Evolutionary conservation across 1,140 invertebrate species (phyloP), one percentile per base, ranked within the genome.

Genomic region (Bombus ignitus): DNA sequence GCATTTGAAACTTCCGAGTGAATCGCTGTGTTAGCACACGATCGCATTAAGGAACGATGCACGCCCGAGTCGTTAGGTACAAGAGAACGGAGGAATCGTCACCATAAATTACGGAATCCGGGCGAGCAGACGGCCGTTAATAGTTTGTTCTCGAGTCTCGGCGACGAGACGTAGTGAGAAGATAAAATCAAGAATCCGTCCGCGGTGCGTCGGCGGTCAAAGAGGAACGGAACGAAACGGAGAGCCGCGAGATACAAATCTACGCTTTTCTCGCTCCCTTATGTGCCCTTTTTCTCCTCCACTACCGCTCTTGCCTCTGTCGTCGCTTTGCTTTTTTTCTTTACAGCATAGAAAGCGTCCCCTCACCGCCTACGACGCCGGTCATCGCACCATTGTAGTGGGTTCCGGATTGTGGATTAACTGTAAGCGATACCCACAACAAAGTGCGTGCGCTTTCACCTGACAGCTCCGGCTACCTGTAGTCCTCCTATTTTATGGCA

Each of bases 81-180:
- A 76, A 89, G 65, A 68, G 57, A 78, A 78, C 74, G 73, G 32
- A 70, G 68, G 73, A 88, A 89, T 89, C 88, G 88, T 91, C 90
- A 85, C 70, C 72, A 80, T 82, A 89, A 87, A 91, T 91, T 89
- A 89, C 73, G 68, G 82, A 89, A 91, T 91, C 85, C 82, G 78
- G 59, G n/a, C 87, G 66, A 57, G 76, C 83, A 81, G 87, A 84
- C 76, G 78, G 75, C 47, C 66, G 81, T 91, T 86, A 90, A 91
- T 88, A 79, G 81, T 91, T 90, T 88, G 83, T 88, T 89, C 88
- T 89, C 79, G 81, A 74, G 72, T 87, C 57, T 70, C 44, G 10
- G 39, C 70, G 87, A 82, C 62, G 66, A 82, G 65, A 82, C 77
- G 75, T 76, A 65, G 75, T 72, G 42, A 68, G 70, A 76, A 72